These are phyloP conservation scores for Orthonevra nobilis DNA, from an alignment of 2,888 invertebrate species.

Conservation along the genomic window DNA sequence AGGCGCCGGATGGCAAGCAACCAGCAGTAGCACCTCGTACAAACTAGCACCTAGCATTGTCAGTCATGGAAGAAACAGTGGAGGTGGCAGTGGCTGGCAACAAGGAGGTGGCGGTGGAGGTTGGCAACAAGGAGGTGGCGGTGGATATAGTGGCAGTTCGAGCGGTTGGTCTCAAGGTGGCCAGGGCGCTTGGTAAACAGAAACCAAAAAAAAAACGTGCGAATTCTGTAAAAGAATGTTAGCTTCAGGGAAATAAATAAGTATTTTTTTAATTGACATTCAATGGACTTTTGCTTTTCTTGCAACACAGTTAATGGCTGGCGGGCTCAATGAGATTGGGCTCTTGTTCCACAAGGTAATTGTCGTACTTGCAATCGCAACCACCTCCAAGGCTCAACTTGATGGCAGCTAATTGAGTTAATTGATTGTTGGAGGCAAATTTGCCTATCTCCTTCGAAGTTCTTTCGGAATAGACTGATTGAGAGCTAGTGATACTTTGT, in stretches of 20 bases:
- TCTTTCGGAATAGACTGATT: no score
- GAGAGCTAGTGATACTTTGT: no score
- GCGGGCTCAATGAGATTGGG: conserved; percentile 10
- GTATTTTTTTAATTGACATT: not conserved
- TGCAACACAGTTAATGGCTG: conserved; percentile 12
- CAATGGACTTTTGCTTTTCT: conserved; percentile 6
- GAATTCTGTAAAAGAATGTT: not conserved
- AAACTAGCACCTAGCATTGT: no score
- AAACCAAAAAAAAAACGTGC: not conserved
- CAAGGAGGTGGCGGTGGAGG: conserved; percentile 71
- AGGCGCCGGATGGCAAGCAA: no score
- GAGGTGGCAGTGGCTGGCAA: conserved; percentile 43
- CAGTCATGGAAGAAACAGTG: no score
- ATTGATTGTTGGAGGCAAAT: conserved; percentile 5
- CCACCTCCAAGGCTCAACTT: conserved; percentile 13
- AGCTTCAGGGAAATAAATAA: not conserved
- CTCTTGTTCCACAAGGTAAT: conserved; percentile 12
- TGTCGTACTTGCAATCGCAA: not conserved
- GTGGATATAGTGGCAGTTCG: conserved; percentile 45
- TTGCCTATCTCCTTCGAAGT: no score
- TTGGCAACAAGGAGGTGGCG: conserved; percentile 11
- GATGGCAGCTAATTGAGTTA: conserved; percentile 19
- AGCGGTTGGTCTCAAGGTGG: conserved; percentile 59
- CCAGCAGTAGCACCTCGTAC: no score
- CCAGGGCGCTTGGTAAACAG: conserved; percentile 43